Conservation (phyloP, 2,888 invertebrate species). For the Drosophila lutescens region DNA sequence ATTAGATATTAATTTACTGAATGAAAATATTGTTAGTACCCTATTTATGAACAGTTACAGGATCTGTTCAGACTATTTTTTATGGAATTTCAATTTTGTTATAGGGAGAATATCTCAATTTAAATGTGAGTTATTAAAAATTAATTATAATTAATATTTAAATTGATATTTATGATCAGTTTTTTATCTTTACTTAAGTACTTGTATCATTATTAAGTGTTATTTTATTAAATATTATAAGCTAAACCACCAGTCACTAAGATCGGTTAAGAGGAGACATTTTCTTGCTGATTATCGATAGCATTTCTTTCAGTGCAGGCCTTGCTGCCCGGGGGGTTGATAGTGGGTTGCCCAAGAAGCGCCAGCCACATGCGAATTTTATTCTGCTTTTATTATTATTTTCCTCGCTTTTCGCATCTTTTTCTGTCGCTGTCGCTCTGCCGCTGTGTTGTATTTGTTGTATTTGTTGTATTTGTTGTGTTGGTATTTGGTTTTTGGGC, state of each 20-base stretch:
- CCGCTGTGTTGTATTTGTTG: not conserved
- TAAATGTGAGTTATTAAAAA: no score
- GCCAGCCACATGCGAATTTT: constrained; percentile 34
- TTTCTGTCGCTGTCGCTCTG: not conserved
- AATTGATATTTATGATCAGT: no score
- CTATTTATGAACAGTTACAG: no score
- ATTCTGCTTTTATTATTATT: constrained; percentile 33
- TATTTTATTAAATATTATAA: no score
- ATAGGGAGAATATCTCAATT: no score
- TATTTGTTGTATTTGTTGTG: constrained; percentile 3
- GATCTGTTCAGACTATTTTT: no score
- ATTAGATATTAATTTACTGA: not conserved
- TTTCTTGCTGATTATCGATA: not conserved
- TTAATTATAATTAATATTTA: no score
- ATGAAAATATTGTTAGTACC: no score
- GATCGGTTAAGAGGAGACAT: not conserved
- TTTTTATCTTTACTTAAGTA: no score
- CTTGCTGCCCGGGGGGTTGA: not conserved
- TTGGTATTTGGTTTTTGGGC: constrained; percentile 43
- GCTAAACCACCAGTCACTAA: not conserved
- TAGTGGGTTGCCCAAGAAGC: constrained; percentile 7
- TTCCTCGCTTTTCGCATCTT: constrained; percentile 22
- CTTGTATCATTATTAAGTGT: no score
- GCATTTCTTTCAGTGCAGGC: constrained; percentile 4
- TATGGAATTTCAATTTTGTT: no score